These are phyloP conservation scores for Cistogaster globosa DNA, from an alignment of 2,888 invertebrate genomes.

Conservation along the genomic window DNA sequence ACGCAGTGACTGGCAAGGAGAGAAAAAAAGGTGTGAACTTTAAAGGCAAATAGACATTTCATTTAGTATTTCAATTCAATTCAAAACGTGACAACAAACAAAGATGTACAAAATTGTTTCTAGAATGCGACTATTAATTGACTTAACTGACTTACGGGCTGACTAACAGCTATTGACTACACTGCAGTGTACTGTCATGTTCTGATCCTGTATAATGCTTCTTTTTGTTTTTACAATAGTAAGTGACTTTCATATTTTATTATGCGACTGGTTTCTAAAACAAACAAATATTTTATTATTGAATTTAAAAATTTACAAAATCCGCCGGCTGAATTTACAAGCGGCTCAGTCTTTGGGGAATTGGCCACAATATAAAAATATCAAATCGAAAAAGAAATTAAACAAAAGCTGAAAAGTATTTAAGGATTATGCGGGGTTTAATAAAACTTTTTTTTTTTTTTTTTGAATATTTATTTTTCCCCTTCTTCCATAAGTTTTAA, in stretches of 20 bases:
- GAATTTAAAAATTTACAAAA: constrained; percentile 27
- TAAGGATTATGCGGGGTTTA: constrained; percentile 30
- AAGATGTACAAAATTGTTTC: not conserved
- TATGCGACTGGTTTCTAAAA: constrained; percentile 1
- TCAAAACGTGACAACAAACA: constrained; percentile 43
- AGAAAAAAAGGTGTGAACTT: constrained; percentile 50
- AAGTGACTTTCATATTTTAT: constrained; percentile 65
- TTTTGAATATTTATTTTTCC: not conserved
- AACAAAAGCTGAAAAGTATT: constrained; percentile 51
- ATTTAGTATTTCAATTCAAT: not conserved
- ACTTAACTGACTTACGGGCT: constrained; percentile 7
- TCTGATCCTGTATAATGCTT: not conserved
- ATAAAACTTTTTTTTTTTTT: constrained; percentile 14
- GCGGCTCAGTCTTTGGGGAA: constrained; percentile 64
- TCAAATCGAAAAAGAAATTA: constrained; percentile 2
- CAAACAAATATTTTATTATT: constrained; percentile 29
- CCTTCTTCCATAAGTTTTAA: constrained; percentile 11
- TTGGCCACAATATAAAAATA: constrained; percentile 30
- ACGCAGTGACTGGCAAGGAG: not conserved
- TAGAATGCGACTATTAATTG: not conserved
- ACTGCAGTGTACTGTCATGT: not conserved
- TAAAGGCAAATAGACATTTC: constrained; percentile 43
- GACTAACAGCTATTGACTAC: not conserved
- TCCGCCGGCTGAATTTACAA: constrained; percentile 49
- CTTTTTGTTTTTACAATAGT: constrained; percentile 29